Evolutionary conservation across 2,888 invertebrate species (phyloP).

Genomic region (Pyrocoelia pectoralis): DNA sequence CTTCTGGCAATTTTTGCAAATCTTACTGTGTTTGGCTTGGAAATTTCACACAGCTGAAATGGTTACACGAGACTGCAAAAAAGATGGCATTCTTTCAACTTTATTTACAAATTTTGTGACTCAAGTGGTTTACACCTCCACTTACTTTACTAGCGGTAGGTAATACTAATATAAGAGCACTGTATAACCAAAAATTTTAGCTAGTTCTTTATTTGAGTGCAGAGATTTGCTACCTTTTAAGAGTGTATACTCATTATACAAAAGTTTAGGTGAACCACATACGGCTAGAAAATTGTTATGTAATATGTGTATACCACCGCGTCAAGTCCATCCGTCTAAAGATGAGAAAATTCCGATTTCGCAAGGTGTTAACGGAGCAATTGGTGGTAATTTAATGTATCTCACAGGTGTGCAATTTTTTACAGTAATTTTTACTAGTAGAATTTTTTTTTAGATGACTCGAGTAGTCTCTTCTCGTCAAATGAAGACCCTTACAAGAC

Average conservation of each 20-base stretch:
- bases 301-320: conserved; percentile 23
- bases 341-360: conserved; percentile 6
- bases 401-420: conserved; percentile 37
- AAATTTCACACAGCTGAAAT: conserved; percentile 59
- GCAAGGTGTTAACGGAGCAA: conserved; percentile 45
- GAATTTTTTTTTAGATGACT: background rate
- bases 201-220: conserved; percentile 40
- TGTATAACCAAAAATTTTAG: conserved; percentile 16
- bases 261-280: conserved; percentile 61
- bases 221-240: conserved; percentile 59
- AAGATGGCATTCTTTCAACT: conserved; percentile 62
- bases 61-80: conserved; percentile 54
- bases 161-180: background rate
- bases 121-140: conserved; percentile 60
- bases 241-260: conserved; percentile 60
- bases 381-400: conserved; percentile 47
- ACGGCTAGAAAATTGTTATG: conserved; percentile 46
- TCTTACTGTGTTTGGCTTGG: conserved; percentile 63
- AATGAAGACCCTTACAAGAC: too few species aligned
- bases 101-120: conserved; percentile 65
- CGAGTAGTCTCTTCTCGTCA: too few species aligned
- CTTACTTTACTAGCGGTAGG: conserved; percentile 59
- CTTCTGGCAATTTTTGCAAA: conserved; percentile 70
- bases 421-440: background rate
- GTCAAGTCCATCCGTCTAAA: conserved; percentile 20